These are phyloP conservation scores for Vesta saturnalis DNA, from an alignment of 2,888 invertebrate species.

Conservation along the genomic window DNA sequence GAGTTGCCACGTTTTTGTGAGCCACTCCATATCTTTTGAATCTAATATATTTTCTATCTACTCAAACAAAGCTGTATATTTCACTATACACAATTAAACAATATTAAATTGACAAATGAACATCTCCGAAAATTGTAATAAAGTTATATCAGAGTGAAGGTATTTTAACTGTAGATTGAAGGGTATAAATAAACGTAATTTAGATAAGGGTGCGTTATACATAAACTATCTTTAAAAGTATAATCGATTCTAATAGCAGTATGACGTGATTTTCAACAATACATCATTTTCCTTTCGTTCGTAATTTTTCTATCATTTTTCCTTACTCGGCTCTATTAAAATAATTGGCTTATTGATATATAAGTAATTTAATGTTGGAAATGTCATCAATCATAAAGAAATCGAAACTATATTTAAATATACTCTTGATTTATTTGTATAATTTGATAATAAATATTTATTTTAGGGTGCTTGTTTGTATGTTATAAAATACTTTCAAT, in stretches of 20 bases:
- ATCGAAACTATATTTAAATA: neutral
- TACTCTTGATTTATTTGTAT: neutral
- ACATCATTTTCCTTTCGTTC: constrained; percentile 39
- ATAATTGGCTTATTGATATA: constrained; percentile 42
- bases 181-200: neutral
- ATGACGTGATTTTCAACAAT: constrained; percentile 40
- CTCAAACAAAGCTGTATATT: too few relatives aligned
- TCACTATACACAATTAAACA: too few relatives aligned
- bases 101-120: too few relatives aligned
- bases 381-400: neutral
- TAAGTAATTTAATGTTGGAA: constrained; percentile 16
- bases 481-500: neutral
- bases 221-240: constrained; percentile 15
- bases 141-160: too few relatives aligned
- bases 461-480: neutral
- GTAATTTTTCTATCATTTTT: constrained; percentile 38
- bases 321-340: constrained; percentile 35
- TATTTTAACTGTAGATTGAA: neutral
- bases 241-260: constrained; percentile 43
- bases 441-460: neutral
- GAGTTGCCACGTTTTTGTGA: too few relatives aligned
- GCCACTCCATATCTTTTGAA: too few relatives aligned
- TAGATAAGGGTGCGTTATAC: neutral
- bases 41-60: too few relatives aligned
- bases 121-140: too few relatives aligned